These are phyloP conservation scores for Bactericera cockerelli DNA, from an alignment of 1,140 invertebrate genomes.

Conservation along the genomic window DNA sequence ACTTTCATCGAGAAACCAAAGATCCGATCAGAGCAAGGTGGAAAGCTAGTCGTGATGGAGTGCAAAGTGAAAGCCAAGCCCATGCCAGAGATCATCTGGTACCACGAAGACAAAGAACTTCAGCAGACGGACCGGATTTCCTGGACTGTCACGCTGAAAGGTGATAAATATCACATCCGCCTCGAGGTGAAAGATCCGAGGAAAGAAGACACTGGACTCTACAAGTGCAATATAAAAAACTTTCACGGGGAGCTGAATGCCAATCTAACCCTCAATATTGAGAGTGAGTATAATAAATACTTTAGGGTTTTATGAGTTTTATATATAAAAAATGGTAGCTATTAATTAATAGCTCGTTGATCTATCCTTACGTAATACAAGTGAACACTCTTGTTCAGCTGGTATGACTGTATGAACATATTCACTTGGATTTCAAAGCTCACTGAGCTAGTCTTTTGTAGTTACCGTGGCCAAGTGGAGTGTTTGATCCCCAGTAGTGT, in stretches of 20 bases:
- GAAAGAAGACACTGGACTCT: conserved; percentile 87
- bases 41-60: conserved; percentile 95
- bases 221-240: conserved; percentile 97
- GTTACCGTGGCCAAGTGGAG: too few species aligned
- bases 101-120: conserved; percentile 58
- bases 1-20: conserved; percentile 96
- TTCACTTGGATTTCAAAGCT: too few species aligned
- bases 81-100: conserved; percentile 89
- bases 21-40: conserved; percentile 85
- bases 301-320: too few species aligned
- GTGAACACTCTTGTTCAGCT: too few species aligned
- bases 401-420: too few species aligned
- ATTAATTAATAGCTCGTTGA: too few species aligned
- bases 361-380: too few species aligned
- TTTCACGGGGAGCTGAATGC: conserved; percentile 88
- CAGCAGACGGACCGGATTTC: conserved; percentile 63
- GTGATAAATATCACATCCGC: conserved; percentile 77
- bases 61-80: conserved; percentile 88
- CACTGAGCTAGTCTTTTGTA: too few species aligned
- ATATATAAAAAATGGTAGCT: too few species aligned
- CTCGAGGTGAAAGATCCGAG: conserved; percentile 83
- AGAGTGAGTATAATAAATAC: conserved; percentile 65
- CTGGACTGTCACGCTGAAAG: conserved; percentile 59
- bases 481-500: too few species aligned
- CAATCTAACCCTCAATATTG: conserved; percentile 91